Base-by-base conservation (phyloP, 2,113 vertebrate species). In the Nannospalax galili region DNA sequence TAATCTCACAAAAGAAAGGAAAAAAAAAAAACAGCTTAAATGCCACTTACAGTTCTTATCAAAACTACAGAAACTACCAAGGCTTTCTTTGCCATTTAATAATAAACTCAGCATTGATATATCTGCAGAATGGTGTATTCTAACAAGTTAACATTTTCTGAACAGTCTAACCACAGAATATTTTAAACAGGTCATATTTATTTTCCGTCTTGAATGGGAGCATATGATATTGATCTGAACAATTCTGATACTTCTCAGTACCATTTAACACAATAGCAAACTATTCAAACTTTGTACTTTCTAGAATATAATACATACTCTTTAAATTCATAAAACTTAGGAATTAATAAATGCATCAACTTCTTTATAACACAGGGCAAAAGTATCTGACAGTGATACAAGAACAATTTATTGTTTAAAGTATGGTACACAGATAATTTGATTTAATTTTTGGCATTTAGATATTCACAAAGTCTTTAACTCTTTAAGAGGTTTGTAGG, bases 151-250 rank as follows among this genome's bases (percentile, higher is more conserved):
- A 85, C 19, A 69, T 91, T 84, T 91, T 84, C 64, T n/a, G 40
- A 89, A 82, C 56, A 87, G 85, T 69, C n/a, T 72, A 95, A 58
- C 64, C 84, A 96, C 16, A 45, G 82, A 91, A 37, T 89, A 95
- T 97, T 91, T 69, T n/a, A 77, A 92, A 92, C 69, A 73, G 77
- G 78, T 80, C 77, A 69, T 65, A 93, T 95, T 75, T 93, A 87
- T 89, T 90, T 96, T 17, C 22, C 93, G 69, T 30, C 64, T 95
- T 90, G 91, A 95, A 77, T 78, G 45, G 86, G n/a, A 91, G 81
- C 96, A 90, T 84, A 67, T 92, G 84, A 80, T 79, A 94, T 81
- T 94, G 92, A 94, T 96, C 95, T 92, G 37, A 73, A 40, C 35
- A 81, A 65, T 77, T 78, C 79, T 62, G 73, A 92, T 80, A 87